Conservation (phyloP, 2,797 vertebrate species). For the Netta rufina region DNA sequence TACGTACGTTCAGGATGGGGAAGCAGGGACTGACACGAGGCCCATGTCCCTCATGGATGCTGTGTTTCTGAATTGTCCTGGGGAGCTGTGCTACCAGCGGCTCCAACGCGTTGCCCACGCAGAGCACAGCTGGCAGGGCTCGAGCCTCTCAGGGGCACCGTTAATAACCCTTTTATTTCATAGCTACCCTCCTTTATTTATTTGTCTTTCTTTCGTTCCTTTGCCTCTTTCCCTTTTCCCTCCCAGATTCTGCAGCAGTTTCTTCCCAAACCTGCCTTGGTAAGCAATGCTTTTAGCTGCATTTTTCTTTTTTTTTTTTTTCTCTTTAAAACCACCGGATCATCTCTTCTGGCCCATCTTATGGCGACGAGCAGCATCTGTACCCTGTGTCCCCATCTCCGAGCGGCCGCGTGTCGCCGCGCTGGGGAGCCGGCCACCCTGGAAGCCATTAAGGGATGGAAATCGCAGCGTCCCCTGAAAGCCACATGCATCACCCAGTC, state of each 20-base stretch:
- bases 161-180: slow-evolving; percentile 22
- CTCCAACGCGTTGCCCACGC: rapidly evolving
- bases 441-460: slow-evolving; percentile 78
- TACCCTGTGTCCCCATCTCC: slow-evolving; percentile 53
- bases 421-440: slow-evolving; percentile 61
- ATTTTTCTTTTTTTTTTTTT: neutral
- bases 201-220: neutral
- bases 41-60: rapidly evolving
- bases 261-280: slow-evolving; percentile 11
- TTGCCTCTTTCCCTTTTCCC: slow-evolving; percentile 30
- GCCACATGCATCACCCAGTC: slow-evolving; percentile 80
- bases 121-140: neutral
- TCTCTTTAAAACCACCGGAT: neutral
- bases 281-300: neutral
- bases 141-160: neutral
- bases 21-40: rapidly evolving
- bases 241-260: neutral
- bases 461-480: slow-evolving; percentile 76
- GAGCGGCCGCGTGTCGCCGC: slow-evolving; percentile 41
- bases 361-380: slow-evolving; percentile 65
- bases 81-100: rapidly evolving
- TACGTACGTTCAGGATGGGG: rapidly evolving
- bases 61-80: rapidly evolving
- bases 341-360: slow-evolving; percentile 60
- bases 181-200: neutral